Conservation (phyloP, 2,797 vertebrate species). For the Benthosema pterotum region DNA sequence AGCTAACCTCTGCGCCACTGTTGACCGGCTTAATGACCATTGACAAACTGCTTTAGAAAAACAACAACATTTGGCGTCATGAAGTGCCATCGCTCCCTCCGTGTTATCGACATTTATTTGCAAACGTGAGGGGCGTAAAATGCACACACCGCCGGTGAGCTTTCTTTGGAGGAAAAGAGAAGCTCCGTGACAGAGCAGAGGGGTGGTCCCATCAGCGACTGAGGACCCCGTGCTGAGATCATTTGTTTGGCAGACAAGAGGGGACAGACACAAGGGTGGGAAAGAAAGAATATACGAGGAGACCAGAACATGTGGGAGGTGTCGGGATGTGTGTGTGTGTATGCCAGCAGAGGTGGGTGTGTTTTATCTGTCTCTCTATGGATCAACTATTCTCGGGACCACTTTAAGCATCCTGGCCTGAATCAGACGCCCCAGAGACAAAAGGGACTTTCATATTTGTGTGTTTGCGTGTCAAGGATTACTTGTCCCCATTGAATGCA, state of each 20-base stretch:
- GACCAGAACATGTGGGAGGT: slow-evolving; percentile 60
- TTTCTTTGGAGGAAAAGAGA: slow-evolving; percentile 59
- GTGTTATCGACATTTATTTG: slow-evolving; percentile 59
- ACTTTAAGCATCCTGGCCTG: slow-evolving; percentile 77
- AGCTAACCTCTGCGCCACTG: too few relatives aligned
- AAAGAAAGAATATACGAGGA: slow-evolving; percentile 63
- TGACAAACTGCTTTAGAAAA: slow-evolving; percentile 61
- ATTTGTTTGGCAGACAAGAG: slow-evolving; percentile 83
- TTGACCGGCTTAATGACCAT: slow-evolving; percentile 26
- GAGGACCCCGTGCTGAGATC: slow-evolving; percentile 79
- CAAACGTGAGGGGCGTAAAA: slow-evolving; percentile 72
- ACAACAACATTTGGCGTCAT: slow-evolving; percentile 18
- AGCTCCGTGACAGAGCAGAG: slow-evolving; percentile 73
- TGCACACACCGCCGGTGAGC: slow-evolving; percentile 63
- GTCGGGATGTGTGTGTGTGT: slow-evolving; percentile 28
- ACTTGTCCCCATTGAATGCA: slow-evolving; percentile 86
- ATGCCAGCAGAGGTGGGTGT: slow-evolving; percentile 60
- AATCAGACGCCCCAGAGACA: slow-evolving; percentile 89
- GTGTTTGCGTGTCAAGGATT: slow-evolving; percentile 90
- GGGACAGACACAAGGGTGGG: slow-evolving; percentile 75
- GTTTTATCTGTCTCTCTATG: slow-evolving; percentile 75
- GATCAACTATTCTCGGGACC: slow-evolving; percentile 74
- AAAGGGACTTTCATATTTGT: slow-evolving; percentile 87
- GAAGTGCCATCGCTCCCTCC: slow-evolving; percentile 38
- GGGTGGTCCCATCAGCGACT: slow-evolving; percentile 77